Evolutionary conservation across 2,113 vertebrate genomes (phyloP).

Genomic region (Mastomys coucha): DNA sequence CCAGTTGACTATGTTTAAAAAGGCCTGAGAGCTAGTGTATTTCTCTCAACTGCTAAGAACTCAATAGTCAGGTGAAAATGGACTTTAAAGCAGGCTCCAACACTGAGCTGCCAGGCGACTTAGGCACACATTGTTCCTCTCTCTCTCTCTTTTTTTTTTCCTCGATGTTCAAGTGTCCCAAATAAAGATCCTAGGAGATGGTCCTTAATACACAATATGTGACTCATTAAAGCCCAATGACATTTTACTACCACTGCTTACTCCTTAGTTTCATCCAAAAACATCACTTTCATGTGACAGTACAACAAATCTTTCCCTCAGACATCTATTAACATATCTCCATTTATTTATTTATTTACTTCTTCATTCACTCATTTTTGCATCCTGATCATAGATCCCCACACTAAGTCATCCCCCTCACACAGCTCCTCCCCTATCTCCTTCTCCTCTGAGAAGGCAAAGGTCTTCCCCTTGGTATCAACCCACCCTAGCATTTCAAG

Average conservation of each 20-base stretch:
- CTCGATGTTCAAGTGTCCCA: neutral
- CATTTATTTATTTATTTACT: no score
- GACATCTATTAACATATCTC: conserved; percentile 51
- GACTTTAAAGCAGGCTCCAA: neutral
- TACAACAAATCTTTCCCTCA: neutral
- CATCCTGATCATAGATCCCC: no score
- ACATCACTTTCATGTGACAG: conserved; percentile 44
- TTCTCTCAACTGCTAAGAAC: neutral
- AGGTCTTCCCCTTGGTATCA: no score
- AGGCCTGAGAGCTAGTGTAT: neutral
- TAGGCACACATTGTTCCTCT: neutral
- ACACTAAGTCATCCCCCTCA: no score
- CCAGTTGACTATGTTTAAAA: neutral
- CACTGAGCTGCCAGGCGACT: neutral
- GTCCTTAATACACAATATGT: neutral
- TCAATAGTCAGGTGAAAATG: neutral
- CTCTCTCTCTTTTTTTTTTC: no score
- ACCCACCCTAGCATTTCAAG: no score
- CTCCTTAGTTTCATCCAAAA: conserved; percentile 15
- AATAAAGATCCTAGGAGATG: neutral
- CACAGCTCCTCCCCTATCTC: no score
- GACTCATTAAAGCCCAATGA: conserved; percentile 25
- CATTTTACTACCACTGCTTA: conserved; percentile 26
- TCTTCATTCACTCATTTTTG: no score
- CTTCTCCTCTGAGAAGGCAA: no score